A percentile compares a stretch with the other conserved stretches of the same genome.
phyloP scores from a whole-genome alignment of 2,888 invertebrate genomes.

The Dromius quadrimaculatus region DNA sequence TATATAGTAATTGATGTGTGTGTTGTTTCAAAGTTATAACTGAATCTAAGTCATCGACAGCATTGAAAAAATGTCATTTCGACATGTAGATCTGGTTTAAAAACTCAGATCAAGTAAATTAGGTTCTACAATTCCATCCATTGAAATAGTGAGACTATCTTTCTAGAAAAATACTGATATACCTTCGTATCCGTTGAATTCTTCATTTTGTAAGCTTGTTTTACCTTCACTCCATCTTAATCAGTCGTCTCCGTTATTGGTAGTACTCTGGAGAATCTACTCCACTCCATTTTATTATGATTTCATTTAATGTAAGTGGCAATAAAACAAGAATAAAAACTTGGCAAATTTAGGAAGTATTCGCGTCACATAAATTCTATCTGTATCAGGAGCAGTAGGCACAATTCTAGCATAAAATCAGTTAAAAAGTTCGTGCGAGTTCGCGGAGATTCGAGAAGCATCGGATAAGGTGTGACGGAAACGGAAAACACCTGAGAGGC shows the following conservation, averaged over 20 bases:
- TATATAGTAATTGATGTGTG: too few species aligned
- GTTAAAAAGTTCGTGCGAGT: neutral
- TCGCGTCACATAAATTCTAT: constrained; percentile 17
- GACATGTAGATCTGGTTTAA: too few species aligned
- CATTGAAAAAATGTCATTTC: too few species aligned
- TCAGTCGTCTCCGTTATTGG: too few species aligned
- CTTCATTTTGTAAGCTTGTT: too few species aligned
- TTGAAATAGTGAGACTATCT: too few species aligned
- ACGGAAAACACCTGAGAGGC: constrained; percentile 25
- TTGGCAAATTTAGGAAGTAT: constrained; percentile 15
- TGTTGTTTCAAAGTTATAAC: too few species aligned
- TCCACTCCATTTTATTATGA: constrained; percentile 29
- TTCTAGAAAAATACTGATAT: too few species aligned
- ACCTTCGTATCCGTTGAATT: too few species aligned
- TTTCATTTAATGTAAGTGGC: constrained; percentile 33
- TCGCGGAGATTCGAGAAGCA: neutral
- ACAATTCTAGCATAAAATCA: constrained; percentile 30
- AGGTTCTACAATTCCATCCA: too few species aligned
- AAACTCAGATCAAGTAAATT: too few species aligned
- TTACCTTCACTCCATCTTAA: constrained; percentile 19
- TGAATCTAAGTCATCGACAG: too few species aligned
- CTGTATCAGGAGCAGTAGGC: constrained; percentile 30
- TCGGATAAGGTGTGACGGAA: constrained; percentile 23
- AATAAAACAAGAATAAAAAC: constrained; percentile 30
- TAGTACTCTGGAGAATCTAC: constrained; percentile 12